Conservation (phyloP, 2,888 invertebrate species). For the Troglohyphantes excavatus region DNA sequence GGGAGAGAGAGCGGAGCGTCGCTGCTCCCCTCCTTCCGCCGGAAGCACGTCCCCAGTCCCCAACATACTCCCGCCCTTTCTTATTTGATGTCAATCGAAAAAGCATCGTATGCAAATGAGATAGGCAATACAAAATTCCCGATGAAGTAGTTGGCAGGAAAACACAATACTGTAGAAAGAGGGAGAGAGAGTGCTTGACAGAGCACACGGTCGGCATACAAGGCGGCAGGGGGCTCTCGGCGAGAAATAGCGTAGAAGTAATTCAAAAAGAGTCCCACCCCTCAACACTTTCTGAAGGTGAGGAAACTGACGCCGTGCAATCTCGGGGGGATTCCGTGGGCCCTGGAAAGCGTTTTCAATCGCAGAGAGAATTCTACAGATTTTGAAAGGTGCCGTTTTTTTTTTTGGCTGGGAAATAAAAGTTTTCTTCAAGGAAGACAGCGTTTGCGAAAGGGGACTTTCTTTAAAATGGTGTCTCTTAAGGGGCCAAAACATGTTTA, state of each 20-base stretch:
- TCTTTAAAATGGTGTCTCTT: conserved; percentile 27
- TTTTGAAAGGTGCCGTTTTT: conserved; percentile 39
- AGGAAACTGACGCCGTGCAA: conserved; percentile 42
- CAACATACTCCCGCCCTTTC: neutral
- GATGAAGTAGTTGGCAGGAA: conserved; percentile 52
- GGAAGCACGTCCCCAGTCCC: neutral
- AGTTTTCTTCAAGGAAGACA: conserved; percentile 47
- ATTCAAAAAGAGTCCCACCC: conserved; percentile 38
- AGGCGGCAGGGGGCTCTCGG: conserved; percentile 6
- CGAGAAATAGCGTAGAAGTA: conserved; percentile 70
- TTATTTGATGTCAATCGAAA: conserved; percentile 71
- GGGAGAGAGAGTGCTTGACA: neutral
- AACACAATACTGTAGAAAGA: conserved; percentile 56
- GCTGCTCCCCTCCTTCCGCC: conserved; percentile 26
- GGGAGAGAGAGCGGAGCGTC: conserved; percentile 12
- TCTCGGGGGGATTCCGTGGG: conserved; percentile 32
- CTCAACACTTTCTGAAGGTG: conserved; percentile 25
- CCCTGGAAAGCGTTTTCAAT: conserved; percentile 65
- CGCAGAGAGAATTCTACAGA: conserved; percentile 45
- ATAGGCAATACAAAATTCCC: conserved; percentile 60
- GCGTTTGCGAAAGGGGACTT: conserved; percentile 58
- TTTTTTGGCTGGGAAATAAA: conserved; percentile 48
- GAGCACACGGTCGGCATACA: conserved; percentile 10
- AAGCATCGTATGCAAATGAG: conserved; percentile 71
- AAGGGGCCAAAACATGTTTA: neutral